These are phyloP conservation scores for Meteorus colon DNA, from an alignment of 2,888 invertebrate genomes.

Conservation along the genomic window DNA sequence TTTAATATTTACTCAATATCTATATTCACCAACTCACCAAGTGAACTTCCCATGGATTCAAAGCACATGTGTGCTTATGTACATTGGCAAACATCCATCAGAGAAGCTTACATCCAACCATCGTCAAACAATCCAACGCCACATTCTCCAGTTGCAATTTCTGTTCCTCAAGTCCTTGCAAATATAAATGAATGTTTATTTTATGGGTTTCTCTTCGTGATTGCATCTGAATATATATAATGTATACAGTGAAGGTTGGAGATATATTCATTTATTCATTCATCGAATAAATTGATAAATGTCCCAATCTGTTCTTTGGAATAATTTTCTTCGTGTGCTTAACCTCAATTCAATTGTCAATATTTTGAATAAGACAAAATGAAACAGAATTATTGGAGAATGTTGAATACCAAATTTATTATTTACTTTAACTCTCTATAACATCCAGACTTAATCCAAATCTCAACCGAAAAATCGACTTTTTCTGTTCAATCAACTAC, in stretches of 20 bases:
- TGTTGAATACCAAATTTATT: not conserved
- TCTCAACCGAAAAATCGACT: too few species aligned
- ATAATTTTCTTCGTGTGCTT: not conserved
- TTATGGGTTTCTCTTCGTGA: not conserved
- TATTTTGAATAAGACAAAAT: not conserved
- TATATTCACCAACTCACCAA: not conserved
- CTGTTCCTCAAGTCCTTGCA: not conserved
- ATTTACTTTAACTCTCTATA: too few species aligned
- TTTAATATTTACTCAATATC: not conserved
- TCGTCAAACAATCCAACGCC: not conserved
- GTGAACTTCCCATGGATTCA: not conserved
- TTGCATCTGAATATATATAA: not conserved
- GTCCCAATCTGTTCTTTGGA: not conserved
- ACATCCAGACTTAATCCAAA: too few species aligned
- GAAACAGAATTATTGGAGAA: not conserved
- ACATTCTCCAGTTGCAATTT: not conserved
- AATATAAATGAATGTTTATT: conserved; percentile 13
- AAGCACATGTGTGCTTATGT: not conserved
- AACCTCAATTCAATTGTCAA: not conserved
- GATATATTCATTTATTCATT: conserved; percentile 1
- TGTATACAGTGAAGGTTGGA: not conserved
- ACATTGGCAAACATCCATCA: conserved; percentile 4
- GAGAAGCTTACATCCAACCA: not conserved
- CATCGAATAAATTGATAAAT: not conserved
- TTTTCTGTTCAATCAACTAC: too few species aligned